Conservation (phyloP, 2,888 invertebrate species). For the Oscheius sp. region DNA sequence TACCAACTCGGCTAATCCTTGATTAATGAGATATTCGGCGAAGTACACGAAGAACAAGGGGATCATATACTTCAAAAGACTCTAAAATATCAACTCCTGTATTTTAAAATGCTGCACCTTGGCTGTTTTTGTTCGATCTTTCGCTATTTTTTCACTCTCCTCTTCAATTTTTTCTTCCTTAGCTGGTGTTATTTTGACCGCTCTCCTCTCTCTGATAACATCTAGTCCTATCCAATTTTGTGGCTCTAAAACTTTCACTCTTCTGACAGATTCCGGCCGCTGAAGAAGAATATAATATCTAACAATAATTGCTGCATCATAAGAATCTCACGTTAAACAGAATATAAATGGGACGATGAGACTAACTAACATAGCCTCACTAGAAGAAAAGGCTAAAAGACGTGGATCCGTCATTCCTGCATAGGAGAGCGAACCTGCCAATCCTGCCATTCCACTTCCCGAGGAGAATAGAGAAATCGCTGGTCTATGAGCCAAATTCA, state of each 20-base stretch:
- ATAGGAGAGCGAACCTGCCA: conserved; percentile 26
- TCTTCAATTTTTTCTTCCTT: background rate
- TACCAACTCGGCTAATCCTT: conserved; percentile 79
- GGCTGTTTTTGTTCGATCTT: background rate
- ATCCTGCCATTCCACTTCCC: conserved; percentile 32
- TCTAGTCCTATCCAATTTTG: conserved; percentile 11
- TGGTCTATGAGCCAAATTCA: background rate
- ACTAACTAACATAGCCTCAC: conserved; percentile 18
- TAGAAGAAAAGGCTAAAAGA: conserved; percentile 22
- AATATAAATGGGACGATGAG: conserved; percentile 27
- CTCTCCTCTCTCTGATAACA: background rate
- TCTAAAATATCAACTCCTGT: conserved; percentile 46
- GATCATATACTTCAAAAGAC: conserved; percentile 80
- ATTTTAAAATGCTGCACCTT: background rate
- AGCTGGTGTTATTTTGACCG: background rate
- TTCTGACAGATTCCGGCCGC: background rate
- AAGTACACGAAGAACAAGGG: conserved; percentile 82
- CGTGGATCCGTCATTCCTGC: conserved; percentile 31
- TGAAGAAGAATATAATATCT: conserved; percentile 19
- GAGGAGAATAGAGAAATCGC: conserved; percentile 29
- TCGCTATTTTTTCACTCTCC: background rate
- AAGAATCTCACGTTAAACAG: conserved; percentile 23
- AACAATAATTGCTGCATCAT: background rate
- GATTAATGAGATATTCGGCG: conserved; percentile 87
- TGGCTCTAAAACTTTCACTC: conserved; percentile 4